Base-by-base conservation (phyloP, 2,113 vertebrate species). In the Psilopogon haemacephalus region DNA sequence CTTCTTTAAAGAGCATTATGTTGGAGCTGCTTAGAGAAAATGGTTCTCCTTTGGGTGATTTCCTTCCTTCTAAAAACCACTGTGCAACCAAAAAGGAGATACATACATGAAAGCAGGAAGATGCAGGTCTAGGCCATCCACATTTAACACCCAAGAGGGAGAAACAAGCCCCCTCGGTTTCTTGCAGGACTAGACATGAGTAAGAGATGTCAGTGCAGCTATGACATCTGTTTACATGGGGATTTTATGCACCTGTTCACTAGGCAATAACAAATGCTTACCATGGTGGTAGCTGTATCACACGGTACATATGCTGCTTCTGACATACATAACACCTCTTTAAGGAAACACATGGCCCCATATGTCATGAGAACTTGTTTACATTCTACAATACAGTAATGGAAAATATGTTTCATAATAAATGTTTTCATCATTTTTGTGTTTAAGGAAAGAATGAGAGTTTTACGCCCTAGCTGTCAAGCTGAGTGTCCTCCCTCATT, bases 301-400 rank as follows among this genome's bases (percentile, higher is more conserved):
- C 97, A 97, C 97, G 96, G 94, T 86, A 46, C 97, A 95, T 97
- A 97, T 97, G 97, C 96, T 95, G 92, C 96, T 97, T 95, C 44
- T 97, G 86, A 97, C 91, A 96, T 97, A 98, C 96, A 97, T 98
- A 97, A 97, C 98, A 98, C 97, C 97, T 98, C 97, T 89, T 96
- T 94, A 97, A 97, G 95, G 96, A 97, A 98, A 97, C 97, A 97
- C 97, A 97, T 96, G 97, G 97, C 95, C 97, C 97, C 98, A 98
- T 98, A 97, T 98, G 97, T 97, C 97, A 97, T 84, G 86, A 77
- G 67, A 96, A 67, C 94, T 86, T 98, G 97, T 98, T 98, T 98
- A 97, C 95, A 96, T 97, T 94, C 85, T 97, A 95, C 96, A 96
- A 94, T 95, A 96, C 85, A 84, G 97, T 97, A 96, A 97, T 95